Base-by-base conservation (phyloP, 2,113 vertebrate species). In the Ardeotis arabs region DNA sequence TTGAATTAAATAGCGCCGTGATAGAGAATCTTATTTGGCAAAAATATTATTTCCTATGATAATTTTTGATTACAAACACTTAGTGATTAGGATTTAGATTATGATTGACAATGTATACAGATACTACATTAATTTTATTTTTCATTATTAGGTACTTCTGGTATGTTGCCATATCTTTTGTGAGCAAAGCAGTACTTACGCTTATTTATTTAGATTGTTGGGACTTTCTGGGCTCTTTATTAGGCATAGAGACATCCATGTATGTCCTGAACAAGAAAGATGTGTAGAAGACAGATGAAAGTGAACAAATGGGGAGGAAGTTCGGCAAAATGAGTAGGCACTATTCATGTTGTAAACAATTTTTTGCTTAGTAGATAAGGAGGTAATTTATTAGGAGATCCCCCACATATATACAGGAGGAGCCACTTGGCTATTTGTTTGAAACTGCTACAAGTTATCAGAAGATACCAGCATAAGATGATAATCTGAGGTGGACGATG, bases 141-240 rank as follows among this genome's bases (percentile, higher is more conserved):
- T 44, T 89, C 14, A 16, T 93, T 75, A n/a, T 75, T 63, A 72
- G 14, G 4, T 64, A 37, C n/a, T 83, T 73, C 4, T 53, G 53
- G 6, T 50, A 22, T 37, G 19, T 84, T 90, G 14, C 56, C 41
- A 37, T 31, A 63, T 31, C 21, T 35, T 77, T 70, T 56, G n/a
- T 82, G 31, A 45, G 21, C 20, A 90, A 67, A 87, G 24, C 17
- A 78, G 22, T 62, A 63, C 14, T 89, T 69, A 33, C 4, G 25
- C 4, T 59, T 80, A n/a, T 60, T 91, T 55, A 18, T 53, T 77
- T 49, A 70, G 52, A n/a, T 59, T 67, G 17, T 33, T 85, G n/a
- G 6, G 14, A 3, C 33, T 47, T 60, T 16, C 29, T 1, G 1
- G 22, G 27, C 24, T 45, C 31, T 69, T 86, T 2, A 0, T 80